Evolutionary conservation across 2,797 vertebrate species (phyloP), one percentile per base, ranked within the genome.

Genomic region (Manis crassicaudata): DNA sequence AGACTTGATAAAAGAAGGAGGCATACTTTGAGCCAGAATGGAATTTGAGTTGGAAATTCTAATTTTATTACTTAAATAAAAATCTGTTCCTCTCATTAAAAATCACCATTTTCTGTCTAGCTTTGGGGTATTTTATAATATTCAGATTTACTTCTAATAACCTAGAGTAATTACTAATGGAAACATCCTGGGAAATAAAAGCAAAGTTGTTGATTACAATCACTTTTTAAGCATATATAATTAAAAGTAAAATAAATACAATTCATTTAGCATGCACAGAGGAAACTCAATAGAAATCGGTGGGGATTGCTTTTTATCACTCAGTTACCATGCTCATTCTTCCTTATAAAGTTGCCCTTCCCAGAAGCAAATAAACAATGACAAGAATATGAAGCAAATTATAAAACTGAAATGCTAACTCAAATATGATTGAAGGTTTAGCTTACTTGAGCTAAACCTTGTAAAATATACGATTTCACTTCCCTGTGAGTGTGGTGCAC

Each of bases 121-220:
- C 94, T 98, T 90, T 85, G 95, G 84, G 88, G 68, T 79, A 90
- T 98, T 97, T 97, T 94, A 73, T 9, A 94, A 96, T 88, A 92
- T 95, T 97, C 96, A 96, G 80, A 96, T 97, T 85, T 97, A 91
- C 94, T 81, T 95, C 90, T 94, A 97, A 92, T 90, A 96, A 60
- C 92, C 60, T 96, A 95, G 77, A 96, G 83, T 97, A 98, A 98
- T 98, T 98, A 97, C 84, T 97, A 96, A 96, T 52, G 92, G 85
- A 98, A 97, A 72, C 72, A 93, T 65, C 46, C 50, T 97, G 95
- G 92, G 91, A 98, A 97, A 97, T 97, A 96, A 97, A 98, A 96
- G 89, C 72, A 80, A 98, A 98, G 60, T 98, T 96, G 85, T 91
- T 97, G 95, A 98, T 97, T 97, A 96, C 68, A 37, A 97, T 98